phyloP scores from a whole-genome alignment of 1,140 invertebrate species.

The Dufourea novaeangliae region DNA sequence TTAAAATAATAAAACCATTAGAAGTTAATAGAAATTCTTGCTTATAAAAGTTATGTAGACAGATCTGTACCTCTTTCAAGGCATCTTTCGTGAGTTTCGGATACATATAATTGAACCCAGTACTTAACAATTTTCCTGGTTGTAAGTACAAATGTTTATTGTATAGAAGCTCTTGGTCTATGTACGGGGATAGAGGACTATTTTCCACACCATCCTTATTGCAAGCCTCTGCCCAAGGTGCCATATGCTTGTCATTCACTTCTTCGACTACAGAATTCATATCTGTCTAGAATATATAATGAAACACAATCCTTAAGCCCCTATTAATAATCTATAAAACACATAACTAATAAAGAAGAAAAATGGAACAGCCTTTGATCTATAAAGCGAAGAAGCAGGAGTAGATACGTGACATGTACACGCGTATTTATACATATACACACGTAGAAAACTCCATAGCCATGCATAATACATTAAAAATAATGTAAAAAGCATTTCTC shows the following conservation, averaged over 20 bases:
- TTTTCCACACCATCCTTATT: constrained; percentile 88
- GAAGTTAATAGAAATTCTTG: neutral
- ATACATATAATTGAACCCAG: constrained; percentile 83
- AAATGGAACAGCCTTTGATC: too few species aligned
- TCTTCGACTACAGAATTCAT: constrained; percentile 91
- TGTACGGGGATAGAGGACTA: constrained; percentile 93
- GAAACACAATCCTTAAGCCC: constrained; percentile 3
- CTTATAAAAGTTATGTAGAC: constrained; percentile 6
- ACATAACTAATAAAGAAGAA: too few species aligned
- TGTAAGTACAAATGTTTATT: constrained; percentile 91
- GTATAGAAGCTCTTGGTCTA: constrained; percentile 90
- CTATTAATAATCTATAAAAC: too few species aligned
- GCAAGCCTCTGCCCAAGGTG: constrained; percentile 94
- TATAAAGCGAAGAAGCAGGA: too few species aligned
- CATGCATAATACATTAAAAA: constrained; percentile 15
- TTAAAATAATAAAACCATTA: neutral
- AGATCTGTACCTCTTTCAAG: constrained; percentile 83
- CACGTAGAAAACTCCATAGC: constrained; percentile 11
- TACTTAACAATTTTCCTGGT: constrained; percentile 84
- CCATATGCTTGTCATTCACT: constrained; percentile 95
- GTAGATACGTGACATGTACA: neutral
- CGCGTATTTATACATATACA: constrained; percentile 21
- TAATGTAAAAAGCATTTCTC: constrained; percentile 20
- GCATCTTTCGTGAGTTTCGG: constrained; percentile 84
- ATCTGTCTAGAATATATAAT: constrained; percentile 83